These are phyloP conservation scores for Epistrophe eligans DNA, from an alignment of 2,888 invertebrate genomes.

Conservation along the genomic window DNA sequence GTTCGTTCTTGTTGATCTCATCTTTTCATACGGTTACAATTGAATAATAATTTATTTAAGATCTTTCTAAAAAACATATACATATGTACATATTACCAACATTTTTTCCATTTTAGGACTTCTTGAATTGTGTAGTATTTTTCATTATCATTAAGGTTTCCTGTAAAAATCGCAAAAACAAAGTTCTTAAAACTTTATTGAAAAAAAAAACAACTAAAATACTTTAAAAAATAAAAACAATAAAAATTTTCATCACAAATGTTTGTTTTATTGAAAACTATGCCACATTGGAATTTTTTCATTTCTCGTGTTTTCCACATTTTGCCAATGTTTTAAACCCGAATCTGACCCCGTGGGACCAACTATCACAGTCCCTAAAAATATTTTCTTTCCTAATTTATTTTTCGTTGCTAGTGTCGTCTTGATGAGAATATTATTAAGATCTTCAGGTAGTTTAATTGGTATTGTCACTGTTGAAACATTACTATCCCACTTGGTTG, in stretches of 20 bases:
- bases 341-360: slow-evolving; percentile 78
- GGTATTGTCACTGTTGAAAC: slow-evolving; percentile 81
- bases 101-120: no score
- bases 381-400: slow-evolving; percentile 83
- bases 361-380: slow-evolving; percentile 81
- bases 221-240: neutral
- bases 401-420: slow-evolving; percentile 83
- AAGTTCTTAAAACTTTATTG: neutral
- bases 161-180: neutral
- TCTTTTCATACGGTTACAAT: no score
- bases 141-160: neutral
- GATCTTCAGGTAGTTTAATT: slow-evolving; percentile 78
- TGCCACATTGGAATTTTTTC: slow-evolving; percentile 82
- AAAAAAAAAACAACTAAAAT: neutral
- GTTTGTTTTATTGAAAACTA: slow-evolving; percentile 79
- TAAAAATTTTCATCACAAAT: neutral
- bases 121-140: no score
- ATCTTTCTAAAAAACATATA: no score
- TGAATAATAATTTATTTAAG: no score
- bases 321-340: slow-evolving; percentile 81
- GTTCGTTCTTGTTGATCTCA: no score
- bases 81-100: no score
- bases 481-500: slow-evolving; percentile 89
- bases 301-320: slow-evolving; percentile 79
- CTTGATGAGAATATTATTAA: slow-evolving; percentile 81